Evolutionary conservation across 2,113 vertebrate genomes (phyloP).

Genomic region (Stigmatopora argus): DNA sequence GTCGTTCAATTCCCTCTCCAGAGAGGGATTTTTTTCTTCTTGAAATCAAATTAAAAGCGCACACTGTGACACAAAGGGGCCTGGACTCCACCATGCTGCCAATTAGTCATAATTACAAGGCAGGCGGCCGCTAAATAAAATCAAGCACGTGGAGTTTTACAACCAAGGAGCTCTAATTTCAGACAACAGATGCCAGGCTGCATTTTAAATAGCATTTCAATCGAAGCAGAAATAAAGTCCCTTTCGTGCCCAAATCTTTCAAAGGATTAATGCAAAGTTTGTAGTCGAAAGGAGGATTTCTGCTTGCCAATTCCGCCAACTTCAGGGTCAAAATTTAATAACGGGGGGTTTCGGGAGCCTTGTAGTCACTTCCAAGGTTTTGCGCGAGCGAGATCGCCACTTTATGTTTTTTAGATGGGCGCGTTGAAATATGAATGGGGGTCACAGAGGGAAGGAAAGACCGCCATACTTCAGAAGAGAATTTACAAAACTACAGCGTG

Average conservation of each 20-base stretch:
- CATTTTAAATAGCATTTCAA: constrained; percentile 39
- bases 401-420: constrained; percentile 58
- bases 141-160: constrained; percentile 26
- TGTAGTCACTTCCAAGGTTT: constrained; percentile 51
- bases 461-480: constrained; percentile 49
- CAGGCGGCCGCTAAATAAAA: constrained; percentile 21
- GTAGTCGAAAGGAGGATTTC: constrained; percentile 9
- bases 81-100: constrained; percentile 24
- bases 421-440: constrained; percentile 61
- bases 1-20: too few species aligned
- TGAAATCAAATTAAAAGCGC: constrained; percentile 13
- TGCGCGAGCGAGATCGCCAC: constrained; percentile 48
- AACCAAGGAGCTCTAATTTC: constrained; percentile 30
- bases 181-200: constrained; percentile 23
- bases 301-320: constrained; percentile 10
- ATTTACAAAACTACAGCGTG: background rate
- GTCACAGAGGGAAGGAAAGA: constrained; percentile 52
- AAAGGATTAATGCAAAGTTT: background rate
- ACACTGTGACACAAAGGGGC: constrained; percentile 20
- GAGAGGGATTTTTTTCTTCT: too few species aligned
- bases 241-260: constrained; percentile 7
- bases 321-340: constrained; percentile 34
- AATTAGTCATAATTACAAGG: constrained; percentile 42
- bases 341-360: constrained; percentile 34
- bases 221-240: constrained; percentile 20